phyloP scores from a whole-genome alignment of 2,113 vertebrate species.

The Sylvietta virens region DNA sequence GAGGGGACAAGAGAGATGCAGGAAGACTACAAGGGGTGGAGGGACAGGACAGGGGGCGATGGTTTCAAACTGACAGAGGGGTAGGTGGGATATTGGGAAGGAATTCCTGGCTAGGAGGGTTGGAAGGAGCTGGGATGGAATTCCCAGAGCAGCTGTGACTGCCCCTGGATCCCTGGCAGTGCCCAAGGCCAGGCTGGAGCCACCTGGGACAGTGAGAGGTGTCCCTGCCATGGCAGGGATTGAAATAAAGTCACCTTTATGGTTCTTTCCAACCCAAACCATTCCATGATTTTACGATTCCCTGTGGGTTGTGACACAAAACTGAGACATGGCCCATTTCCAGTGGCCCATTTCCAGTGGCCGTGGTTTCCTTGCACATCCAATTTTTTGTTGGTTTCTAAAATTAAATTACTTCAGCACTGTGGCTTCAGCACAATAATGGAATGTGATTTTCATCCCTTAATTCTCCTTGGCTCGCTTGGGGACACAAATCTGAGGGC shows the following conservation, averaged over 20 bases:
- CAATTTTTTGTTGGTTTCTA: neutral
- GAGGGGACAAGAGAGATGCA: neutral
- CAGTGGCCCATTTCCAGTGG: no score
- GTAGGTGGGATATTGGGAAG: neutral
- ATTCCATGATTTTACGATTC: neutral
- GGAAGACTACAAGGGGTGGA: neutral
- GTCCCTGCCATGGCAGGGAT: no score
- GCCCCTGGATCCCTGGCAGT: neutral
- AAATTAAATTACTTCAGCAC: neutral
- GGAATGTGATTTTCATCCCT: neutral
- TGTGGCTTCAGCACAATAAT: neutral
- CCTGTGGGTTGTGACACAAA: neutral
- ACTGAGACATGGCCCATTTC: neutral
- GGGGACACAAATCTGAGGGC: neutral
- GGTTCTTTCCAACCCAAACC: no score
- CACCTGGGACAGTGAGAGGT: fast-evolving
- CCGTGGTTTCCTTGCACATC: neutral
- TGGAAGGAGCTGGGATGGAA: neutral
- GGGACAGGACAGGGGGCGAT: neutral
- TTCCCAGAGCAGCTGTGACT: neutral
- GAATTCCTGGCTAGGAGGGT: neutral
- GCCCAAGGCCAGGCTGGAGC: neutral
- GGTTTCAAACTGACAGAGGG: neutral
- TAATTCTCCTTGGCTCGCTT: neutral
- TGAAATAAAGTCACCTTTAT: no score